Conservation (phyloP, 2,888 invertebrate genomes). For the Chalcosyrphus nemorum region DNA sequence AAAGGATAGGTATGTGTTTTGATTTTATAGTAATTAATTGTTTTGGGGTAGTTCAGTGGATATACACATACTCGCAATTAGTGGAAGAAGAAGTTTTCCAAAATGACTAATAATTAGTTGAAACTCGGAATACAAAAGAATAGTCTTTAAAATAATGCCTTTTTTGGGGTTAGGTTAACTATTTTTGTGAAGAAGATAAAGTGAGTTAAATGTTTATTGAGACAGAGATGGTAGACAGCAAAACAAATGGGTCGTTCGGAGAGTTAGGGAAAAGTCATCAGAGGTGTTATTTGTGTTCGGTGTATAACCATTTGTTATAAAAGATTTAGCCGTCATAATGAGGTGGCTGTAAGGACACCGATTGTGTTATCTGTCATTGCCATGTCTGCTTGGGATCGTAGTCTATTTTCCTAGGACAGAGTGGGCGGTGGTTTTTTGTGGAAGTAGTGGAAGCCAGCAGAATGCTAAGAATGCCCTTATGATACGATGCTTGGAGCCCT, state of each 20-base stretch:
- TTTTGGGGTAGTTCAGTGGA: conserved; percentile 31
- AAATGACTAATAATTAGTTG: not conserved
- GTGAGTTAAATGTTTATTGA: not conserved
- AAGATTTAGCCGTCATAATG: not conserved
- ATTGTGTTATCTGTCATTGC: not conserved
- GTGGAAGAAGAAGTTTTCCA: not conserved
- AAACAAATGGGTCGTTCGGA: not conserved
- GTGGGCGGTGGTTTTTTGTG: no score
- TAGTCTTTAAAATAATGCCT: not conserved
- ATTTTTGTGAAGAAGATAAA: not conserved
- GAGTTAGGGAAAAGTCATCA: not conserved
- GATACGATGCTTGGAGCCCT: no score
- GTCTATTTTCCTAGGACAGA: not conserved
- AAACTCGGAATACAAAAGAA: not conserved
- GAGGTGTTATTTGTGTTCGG: conserved; percentile 10
- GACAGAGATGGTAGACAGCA: not conserved
- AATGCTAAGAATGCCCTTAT: no score
- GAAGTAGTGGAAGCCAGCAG: no score
- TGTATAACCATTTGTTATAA: not conserved
- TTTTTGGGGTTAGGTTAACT: not conserved
- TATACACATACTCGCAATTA: no score
- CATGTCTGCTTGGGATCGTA: not conserved
- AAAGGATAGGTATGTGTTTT: conserved; percentile 3
- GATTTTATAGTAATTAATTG: conserved; percentile 51
- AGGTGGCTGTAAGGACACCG: not conserved